Evolutionary conservation across 2,113 vertebrate genomes (phyloP).

Genomic region (Mionectes macconnelli): DNA sequence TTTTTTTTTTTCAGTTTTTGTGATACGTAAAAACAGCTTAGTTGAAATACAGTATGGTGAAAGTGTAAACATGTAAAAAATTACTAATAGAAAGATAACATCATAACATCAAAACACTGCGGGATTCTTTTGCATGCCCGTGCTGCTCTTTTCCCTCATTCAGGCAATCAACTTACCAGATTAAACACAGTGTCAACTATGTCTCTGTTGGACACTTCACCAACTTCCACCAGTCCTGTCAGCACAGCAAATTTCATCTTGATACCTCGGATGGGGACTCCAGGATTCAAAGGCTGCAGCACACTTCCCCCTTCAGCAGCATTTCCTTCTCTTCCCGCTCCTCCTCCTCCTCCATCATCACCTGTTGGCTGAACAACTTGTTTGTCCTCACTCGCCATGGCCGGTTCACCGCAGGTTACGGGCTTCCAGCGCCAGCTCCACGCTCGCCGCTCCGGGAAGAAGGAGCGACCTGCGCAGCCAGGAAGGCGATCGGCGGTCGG

Average conservation of each 20-base stretch:
- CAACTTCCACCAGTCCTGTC: slow-evolving; percentile 89
- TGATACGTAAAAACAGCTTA: neutral
- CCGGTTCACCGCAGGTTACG: neutral
- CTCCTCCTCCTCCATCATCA: slow-evolving; percentile 63
- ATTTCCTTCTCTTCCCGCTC: slow-evolving; percentile 57
- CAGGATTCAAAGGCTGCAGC: slow-evolving; percentile 78
- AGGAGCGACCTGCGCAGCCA: neutral
- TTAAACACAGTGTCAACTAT: slow-evolving; percentile 95
- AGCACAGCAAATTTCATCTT: slow-evolving; percentile 96
- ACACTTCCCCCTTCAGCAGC: slow-evolving; percentile 3
- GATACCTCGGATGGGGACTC: slow-evolving; percentile 91
- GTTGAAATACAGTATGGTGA: fast-evolving
- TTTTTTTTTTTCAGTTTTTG: neutral
- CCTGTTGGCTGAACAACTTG: slow-evolving; percentile 70
- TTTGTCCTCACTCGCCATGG: slow-evolving; percentile 73
- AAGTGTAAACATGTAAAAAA: neutral
- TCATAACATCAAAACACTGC: neutral
- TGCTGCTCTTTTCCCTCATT: fast-evolving
- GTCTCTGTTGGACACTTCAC: slow-evolving; percentile 92
- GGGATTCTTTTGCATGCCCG: fast-evolving
- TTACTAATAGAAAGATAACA: neutral
- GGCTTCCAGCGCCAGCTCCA: neutral
- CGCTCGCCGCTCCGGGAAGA: neutral
- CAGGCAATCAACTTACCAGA: slow-evolving; percentile 82
- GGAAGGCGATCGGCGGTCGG: neutral